Evolutionary conservation across 2,797 vertebrate genomes (phyloP).

Genomic region (Halcyon badia): DNA sequence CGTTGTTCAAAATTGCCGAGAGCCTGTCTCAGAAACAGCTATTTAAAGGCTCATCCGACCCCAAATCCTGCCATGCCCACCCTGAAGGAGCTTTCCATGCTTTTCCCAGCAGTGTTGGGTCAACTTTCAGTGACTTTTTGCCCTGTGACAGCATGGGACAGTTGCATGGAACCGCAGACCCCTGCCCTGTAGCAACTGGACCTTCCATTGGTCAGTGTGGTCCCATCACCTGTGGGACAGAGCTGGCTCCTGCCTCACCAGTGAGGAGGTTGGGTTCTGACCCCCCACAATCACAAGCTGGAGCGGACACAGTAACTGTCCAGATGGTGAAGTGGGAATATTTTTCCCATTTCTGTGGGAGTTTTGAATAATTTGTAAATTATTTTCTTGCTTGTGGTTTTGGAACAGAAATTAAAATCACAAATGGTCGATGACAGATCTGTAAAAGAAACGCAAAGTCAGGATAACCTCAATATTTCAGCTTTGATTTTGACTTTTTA

Average conservation of each 20-base stretch:
- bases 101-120: background rate
- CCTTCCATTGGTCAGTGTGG: background rate
- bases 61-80: background rate
- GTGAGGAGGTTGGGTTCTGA: background rate
- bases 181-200: background rate
- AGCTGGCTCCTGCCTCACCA: background rate
- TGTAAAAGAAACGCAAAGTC: background rate
- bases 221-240: background rate
- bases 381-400: constrained; percentile 18
- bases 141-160: background rate
- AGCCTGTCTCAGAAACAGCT: background rate
- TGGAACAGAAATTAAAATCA: constrained; percentile 33
- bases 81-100: constrained; percentile 1
- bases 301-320: background rate
- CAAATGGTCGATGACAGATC: background rate
- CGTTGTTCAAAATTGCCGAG: background rate
- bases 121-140: background rate
- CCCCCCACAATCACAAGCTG: background rate
- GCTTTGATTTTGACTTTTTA: constrained; percentile 2
- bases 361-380: constrained; percentile 11
- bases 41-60: background rate
- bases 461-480: constrained; percentile 26
- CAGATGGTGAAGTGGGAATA: background rate
- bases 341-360: constrained; percentile 5
- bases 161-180: accelerated